A percentile compares a stretch with the other conserved stretches of the same genome.
Evolutionary conservation across 2,113 vertebrate species (phyloP).

Genomic region (Corydoras maculifer): DNA sequence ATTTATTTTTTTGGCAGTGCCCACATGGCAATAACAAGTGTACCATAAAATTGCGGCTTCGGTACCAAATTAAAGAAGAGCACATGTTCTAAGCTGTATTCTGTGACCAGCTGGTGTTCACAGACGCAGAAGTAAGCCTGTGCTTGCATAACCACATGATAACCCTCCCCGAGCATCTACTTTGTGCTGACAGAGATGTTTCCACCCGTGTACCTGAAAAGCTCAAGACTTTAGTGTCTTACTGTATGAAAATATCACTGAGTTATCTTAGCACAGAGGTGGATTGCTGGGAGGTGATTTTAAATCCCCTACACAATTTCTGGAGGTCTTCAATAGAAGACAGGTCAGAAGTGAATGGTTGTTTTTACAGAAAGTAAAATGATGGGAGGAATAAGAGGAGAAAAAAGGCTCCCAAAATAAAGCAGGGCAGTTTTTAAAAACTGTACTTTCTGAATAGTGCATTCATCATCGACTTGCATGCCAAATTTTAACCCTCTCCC

Average conservation of each 20-base stretch:
- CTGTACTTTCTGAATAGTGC: slow-evolving; percentile 5
- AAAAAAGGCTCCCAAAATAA: neutral
- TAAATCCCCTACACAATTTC: neutral
- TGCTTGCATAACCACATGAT: slow-evolving; percentile 32
- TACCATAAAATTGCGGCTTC: neutral
- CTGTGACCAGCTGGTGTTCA: slow-evolving; percentile 11
- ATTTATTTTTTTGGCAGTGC: slow-evolving; percentile 14
- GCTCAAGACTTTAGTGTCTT: neutral
- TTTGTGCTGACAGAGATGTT: neutral
- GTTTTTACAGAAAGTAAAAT: neutral
- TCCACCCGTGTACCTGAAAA: neutral
- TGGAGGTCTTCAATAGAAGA: slow-evolving; percentile 6
- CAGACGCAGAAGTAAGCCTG: slow-evolving; percentile 12
- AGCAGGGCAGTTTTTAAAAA: neutral
- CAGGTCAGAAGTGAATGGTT: neutral
- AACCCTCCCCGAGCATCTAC: neutral
- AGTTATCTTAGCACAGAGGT: neutral
- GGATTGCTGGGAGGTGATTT: neutral
- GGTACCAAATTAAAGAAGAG: slow-evolving; percentile 3
- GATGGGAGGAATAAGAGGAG: no score
- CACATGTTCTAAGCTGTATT: slow-evolving; percentile 45
- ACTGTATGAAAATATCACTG: neutral
- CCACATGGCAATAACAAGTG: slow-evolving; percentile 11
- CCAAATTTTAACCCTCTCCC: neutral
- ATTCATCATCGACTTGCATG: neutral